A percentile compares a stretch with the other conserved stretches of the same genome.
phyloP scores from a whole-genome alignment of 2,113 vertebrate genomes.

The Lepus americanus region DNA sequence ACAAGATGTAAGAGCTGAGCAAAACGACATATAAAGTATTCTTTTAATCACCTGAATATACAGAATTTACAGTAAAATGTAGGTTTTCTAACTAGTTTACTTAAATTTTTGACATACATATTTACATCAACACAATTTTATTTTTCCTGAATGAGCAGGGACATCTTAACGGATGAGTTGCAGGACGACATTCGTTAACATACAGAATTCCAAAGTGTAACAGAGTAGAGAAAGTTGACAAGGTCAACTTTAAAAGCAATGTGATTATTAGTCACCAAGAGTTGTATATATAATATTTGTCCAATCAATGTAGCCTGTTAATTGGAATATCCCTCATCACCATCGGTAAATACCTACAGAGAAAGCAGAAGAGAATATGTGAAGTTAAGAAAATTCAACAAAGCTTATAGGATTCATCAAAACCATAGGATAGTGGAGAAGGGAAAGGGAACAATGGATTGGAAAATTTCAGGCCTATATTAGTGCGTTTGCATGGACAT shows the following conservation, averaged over 20 bases:
- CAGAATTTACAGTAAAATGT: not conserved
- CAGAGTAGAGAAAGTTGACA: not conserved
- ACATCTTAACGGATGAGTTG: too few species aligned
- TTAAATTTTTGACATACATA: too few species aligned
- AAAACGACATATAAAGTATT: not conserved
- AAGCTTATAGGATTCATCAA: not conserved
- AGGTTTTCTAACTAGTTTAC: too few species aligned
- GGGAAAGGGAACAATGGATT: not conserved
- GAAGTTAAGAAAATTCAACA: not conserved
- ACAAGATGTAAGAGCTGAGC: not conserved
- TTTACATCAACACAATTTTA: not conserved
- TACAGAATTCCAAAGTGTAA: not conserved
- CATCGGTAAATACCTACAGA: not conserved
- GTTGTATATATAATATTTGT: fast-evolving
- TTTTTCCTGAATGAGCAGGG: not conserved
- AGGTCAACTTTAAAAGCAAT: not conserved
- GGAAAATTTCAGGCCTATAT: fast-evolving
- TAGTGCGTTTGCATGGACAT: not conserved
- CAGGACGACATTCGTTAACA: not conserved
- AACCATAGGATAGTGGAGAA: not conserved
- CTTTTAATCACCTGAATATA: not conserved
- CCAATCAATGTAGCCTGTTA: not conserved
- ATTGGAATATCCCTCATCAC: not conserved
- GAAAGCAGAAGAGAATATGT: not conserved
- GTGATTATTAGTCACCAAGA: not conserved